A percentile compares a stretch with the other conserved stretches of the same genome.
These are phyloP conservation scores for Gari tellinella DNA, from an alignment of 2,888 invertebrate genomes.

Conservation along the genomic window DNA sequence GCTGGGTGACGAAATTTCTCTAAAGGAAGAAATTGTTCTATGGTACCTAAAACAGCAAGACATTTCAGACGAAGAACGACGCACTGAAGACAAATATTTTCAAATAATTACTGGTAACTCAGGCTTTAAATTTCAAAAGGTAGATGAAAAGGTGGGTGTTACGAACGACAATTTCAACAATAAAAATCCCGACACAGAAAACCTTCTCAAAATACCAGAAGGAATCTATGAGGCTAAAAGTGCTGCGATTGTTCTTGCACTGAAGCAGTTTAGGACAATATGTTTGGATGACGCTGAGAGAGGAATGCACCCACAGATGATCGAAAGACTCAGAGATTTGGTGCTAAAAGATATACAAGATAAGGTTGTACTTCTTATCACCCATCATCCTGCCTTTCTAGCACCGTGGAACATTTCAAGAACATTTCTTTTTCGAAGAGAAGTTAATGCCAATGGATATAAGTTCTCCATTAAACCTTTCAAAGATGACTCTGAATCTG, in stretches of 20 bases:
- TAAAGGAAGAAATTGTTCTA: conserved; percentile 34
- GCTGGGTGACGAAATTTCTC: background rate
- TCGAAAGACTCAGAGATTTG: conserved; percentile 30
- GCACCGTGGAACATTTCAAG: conserved; percentile 6
- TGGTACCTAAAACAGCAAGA: conserved; percentile 10
- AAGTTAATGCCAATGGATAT: too few relatives aligned
- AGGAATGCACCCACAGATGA: conserved; percentile 57
- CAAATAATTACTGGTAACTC: conserved; percentile 12
- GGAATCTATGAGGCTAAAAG: conserved; percentile 45
- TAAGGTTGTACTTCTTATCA: conserved; percentile 5
- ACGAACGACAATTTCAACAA: background rate
- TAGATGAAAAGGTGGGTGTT: conserved; percentile 1
- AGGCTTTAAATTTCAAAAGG: background rate
- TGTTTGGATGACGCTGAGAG: conserved; percentile 42
- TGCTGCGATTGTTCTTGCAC: conserved; percentile 29
- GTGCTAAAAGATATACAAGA: background rate
- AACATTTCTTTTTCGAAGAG: background rate
- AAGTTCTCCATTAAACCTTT: too few relatives aligned
- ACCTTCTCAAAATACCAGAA: conserved; percentile 35
- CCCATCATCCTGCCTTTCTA: conserved; percentile 14
- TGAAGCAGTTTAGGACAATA: conserved; percentile 28
- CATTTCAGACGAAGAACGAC: background rate
- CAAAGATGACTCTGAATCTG: too few relatives aligned
- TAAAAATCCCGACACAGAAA: conserved; percentile 3
- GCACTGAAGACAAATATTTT: background rate